Base-by-base conservation (phyloP, 2,888 invertebrate genomes). In the Sturmia bella region DNA sequence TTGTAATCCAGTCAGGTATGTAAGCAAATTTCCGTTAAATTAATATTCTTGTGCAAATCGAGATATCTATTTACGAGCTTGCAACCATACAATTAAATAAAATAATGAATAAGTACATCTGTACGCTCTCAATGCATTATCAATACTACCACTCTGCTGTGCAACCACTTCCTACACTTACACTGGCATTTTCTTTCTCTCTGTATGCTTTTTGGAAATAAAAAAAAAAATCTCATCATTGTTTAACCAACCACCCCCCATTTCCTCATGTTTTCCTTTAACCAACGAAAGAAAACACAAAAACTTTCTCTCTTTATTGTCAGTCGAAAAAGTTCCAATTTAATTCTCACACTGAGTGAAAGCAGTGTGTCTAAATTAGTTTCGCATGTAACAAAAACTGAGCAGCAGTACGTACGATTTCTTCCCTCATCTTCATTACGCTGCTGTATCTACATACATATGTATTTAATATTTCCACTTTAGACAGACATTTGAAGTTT, bases 291-390 rank as follows among this genome's bases (percentile, higher is more conserved):
- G 7, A 11, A 19, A 21, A 9, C 9, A 19, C 21, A 15, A 59
- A 74, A 70, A 76, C 77, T 83, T 77, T 80, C 83, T 83, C 83
- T 83, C 76, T 64, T 50, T 78, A 39, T 75, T 75, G 82, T 72
- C 64, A 74, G 41, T 48, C 64, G 13, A n/a, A 24, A 57, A 68
- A 57, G 56, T 48, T 27, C 41, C 27, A 56, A 69, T 41, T 13
- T 59, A 59, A 68, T 83, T 83, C 83, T 83, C 83, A 80, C 77
- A 68, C 13, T 48, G 83, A 77, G 83, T 83, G 80, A 83, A 83
- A 80, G 80, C 80, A 59, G 57, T 57, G 57, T 57, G 73, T 39
- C 37, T 74, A 78, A 82, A 82, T 82, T 82, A 78, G 82, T 82
- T 82, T 78, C 61, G 74, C 74, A 56, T 78, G 70, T 57, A 56